These are phyloP conservation scores for Danio aesculapii DNA, from an alignment of 2,797 vertebrate species.

Conservation along the genomic window DNA sequence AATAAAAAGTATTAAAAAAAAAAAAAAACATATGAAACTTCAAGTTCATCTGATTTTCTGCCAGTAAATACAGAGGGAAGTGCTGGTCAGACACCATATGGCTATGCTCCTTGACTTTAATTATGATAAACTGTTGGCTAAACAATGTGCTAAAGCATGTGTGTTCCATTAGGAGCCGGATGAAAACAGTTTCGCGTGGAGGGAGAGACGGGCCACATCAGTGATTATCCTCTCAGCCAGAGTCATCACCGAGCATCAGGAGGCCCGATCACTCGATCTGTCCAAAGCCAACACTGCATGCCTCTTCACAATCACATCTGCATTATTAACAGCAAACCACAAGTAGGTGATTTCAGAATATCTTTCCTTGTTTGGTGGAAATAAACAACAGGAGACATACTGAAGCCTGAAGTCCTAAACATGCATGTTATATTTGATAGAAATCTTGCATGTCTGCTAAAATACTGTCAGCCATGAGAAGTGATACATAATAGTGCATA, in stretches of 20 bases:
- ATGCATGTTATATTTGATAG: neutral
- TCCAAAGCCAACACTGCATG: conserved; percentile 65
- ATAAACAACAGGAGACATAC: neutral
- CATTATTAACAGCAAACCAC: conserved; percentile 2
- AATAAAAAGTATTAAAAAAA: neutral
- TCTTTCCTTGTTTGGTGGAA: neutral
- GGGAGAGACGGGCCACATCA: conserved; percentile 39
- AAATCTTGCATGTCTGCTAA: neutral
- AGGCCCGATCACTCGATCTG: conserved; percentile 62
- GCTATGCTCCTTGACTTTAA: conserved; percentile 31
- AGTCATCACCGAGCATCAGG: conserved; percentile 65
- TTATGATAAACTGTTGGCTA: conserved; percentile 60
- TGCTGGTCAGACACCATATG: conserved; percentile 39
- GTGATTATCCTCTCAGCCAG: conserved; percentile 70
- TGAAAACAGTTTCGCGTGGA: conserved; percentile 43
- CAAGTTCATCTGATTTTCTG: conserved; percentile 2
- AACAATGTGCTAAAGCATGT: conserved; percentile 53
- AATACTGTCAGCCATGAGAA: too few species aligned
- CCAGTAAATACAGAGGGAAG: neutral
- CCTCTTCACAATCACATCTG: conserved; percentile 67
- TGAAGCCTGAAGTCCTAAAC: neutral
- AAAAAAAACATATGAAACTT: neutral
- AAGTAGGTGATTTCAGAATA: neutral
- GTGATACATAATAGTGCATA: too few species aligned
- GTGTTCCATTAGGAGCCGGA: conserved; percentile 40